Evolutionary conservation across 2,888 invertebrate species (phyloP).

Genomic region (Thereva unica): DNA sequence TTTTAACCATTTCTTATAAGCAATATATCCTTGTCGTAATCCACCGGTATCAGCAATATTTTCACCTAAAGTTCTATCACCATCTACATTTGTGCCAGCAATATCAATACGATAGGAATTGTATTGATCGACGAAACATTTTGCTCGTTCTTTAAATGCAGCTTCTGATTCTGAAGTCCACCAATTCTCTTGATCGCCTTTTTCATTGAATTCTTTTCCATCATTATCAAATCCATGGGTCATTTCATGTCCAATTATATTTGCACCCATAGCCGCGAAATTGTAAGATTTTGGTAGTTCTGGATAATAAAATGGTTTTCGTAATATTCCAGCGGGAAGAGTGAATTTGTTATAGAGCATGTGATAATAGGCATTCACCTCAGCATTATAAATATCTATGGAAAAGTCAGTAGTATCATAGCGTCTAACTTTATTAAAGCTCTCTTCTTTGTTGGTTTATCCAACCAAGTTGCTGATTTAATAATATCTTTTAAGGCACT

Average conservation of each 20-base stretch:
- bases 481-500: constrained; percentile 13
- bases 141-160: not conserved
- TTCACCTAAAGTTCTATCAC: constrained; percentile 37
- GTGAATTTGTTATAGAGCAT: not conserved
- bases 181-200: constrained; percentile 34
- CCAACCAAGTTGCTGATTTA: constrained; percentile 8
- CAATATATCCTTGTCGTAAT: constrained; percentile 43
- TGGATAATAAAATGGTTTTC: constrained; percentile 16
- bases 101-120: constrained; percentile 4
- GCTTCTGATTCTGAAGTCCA: not conserved
- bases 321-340: constrained; percentile 19
- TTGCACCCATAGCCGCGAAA: constrained; percentile 11
- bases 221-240: constrained; percentile 4
- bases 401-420: not conserved
- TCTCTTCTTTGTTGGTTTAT: not conserved
- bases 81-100: not conserved
- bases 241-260: constrained; percentile 5
- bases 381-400: not conserved
- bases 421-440: constrained; percentile 2
- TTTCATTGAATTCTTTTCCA: constrained; percentile 8
- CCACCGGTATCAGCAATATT: constrained; percentile 47
- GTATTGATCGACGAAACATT: constrained; percentile 14
- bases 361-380: constrained; percentile 17
- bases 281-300: constrained; percentile 18
- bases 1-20: constrained; percentile 44